Base-by-base conservation (phyloP, 2,888 invertebrate genomes). In the Cybosia mesomella region DNA sequence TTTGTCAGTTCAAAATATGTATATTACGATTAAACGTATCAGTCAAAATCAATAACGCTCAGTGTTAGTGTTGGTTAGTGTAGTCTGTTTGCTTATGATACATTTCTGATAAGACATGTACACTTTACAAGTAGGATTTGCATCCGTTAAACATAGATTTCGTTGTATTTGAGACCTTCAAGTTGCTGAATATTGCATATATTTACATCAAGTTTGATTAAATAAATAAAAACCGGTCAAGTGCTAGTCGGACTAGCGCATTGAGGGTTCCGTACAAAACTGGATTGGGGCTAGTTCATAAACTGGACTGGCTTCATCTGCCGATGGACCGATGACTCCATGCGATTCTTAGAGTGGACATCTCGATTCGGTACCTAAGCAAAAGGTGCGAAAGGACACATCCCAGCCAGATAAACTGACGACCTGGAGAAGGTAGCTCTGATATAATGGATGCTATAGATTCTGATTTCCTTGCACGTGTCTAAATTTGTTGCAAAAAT, bases 31-130 rank as follows among this genome's bases (percentile, higher is more conserved):
- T 82, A 68, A 28, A 54, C 54, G 54, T 85, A 92, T 92, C 92
- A 91, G 90, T 89, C 87, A 91, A 89, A 92, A 92, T 89, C 91
- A 92, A 92, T 91, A 92, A 83, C 59, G 64, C 32, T 60, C 79
- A 83, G 76, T 80, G n/a, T n/a, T n/a, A n/a, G n/a, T n/a, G n/a
- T n/a, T n/a, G 77, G 67, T 81, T 82, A 81, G 80, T 82, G 79
- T 82, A 83, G 76, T 74, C 86, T 90, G 87, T 92, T 91, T 91
- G 84, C 75, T 75, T 76, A 87, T 87, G 89, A 90, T 90, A 91
- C 84, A 82, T 83, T 71, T 68, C 67, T 81, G 88, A 90, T 91
- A 91, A 89, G 62, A 63, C 75, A 54, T 34, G 63, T 49, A 63
- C 67, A 70, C 80, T 73, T n/a, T 80, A 68, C 76, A 82, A 78